These are phyloP conservation scores for Pollenia angustigena DNA, from an alignment of 2,888 invertebrate genomes.

Conservation along the genomic window DNA sequence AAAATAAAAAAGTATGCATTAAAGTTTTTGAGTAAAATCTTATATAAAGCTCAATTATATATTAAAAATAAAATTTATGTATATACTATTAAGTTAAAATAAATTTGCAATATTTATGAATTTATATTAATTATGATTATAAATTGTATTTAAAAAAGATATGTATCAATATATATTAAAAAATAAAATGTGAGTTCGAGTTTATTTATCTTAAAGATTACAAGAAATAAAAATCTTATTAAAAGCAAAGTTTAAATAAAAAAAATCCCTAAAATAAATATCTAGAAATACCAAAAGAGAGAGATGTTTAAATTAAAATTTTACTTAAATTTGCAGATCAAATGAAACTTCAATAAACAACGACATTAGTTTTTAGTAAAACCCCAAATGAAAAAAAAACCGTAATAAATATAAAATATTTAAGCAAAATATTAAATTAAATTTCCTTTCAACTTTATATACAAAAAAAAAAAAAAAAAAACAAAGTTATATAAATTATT, in stretches of 20 bases:
- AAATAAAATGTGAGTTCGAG: conserved; percentile 65
- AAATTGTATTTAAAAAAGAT: conserved; percentile 21
- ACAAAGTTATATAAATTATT: not conserved
- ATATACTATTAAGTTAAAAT: conserved; percentile 32
- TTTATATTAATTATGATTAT: conserved; percentile 56
- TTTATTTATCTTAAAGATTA: conserved; percentile 61
- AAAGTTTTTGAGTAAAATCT: not conserved
- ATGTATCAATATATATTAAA: conserved; percentile 25
- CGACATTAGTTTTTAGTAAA: conserved; percentile 77
- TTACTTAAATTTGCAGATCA: conserved; percentile 63
- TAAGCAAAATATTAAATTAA: conserved; percentile 15
- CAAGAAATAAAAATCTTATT: not conserved
- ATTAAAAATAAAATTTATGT: conserved; percentile 7
- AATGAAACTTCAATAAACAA: conserved; percentile 79
- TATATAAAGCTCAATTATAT: conserved; percentile 39
- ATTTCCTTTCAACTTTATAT: conserved; percentile 45
- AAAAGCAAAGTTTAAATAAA: not conserved
- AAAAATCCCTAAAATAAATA: not conserved
- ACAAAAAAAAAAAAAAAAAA: not conserved
- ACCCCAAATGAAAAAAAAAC: conserved; percentile 33
- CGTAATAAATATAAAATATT: conserved; percentile 46
- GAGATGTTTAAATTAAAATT: conserved; percentile 16
- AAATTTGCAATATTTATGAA: conserved; percentile 67
- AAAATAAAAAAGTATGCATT: not conserved
- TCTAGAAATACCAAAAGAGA: not conserved